Base-by-base conservation (phyloP, 2,113 vertebrate species). In the Leptodactylus fuscus region DNA sequence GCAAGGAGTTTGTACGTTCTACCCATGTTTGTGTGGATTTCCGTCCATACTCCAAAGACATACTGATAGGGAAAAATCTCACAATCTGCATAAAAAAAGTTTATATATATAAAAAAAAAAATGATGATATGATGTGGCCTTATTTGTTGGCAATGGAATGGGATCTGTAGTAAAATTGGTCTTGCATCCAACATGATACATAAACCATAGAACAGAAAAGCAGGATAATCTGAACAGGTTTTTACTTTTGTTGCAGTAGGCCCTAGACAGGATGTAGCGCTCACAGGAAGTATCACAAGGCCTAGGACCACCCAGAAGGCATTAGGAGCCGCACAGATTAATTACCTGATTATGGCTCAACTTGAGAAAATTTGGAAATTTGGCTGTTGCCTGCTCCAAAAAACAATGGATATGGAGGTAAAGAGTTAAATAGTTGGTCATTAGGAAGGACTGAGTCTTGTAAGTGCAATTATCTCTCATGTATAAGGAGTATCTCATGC, bases 371-470 rank as follows among this genome's bases (percentile, higher is more conserved):
- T 62, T 62, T 60, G 20, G 16, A 76, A 44, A 46, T 62, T 32
- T 83, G 34, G 69, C 51, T 67, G n/a, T 83, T 76, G 70, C 22
- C 53, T 44, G 4, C 70, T 24, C 22, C 44, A 16, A 75, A 51
- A 85, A 67, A 77, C 70, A 75, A 84, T 77, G 75, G 24, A 29
- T 36, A 15, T 12, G 55, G 75, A 79, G 7, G 12, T 49, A 78
- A 79, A 69, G 83, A 79, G 58, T 69, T 85, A 85, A 86, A 81
- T 81, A 74, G 78, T 73, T 81, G 77, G 51, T 71, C 34, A 81
- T 73, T 86, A 81, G 38, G 38, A 69, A 34, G 69, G 27, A 77
- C 60, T 27, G 29, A 51, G 83, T 79, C 51, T 86, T 81, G 65
- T 67, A 77, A 77, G 71, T 62, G 53, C 74, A 85, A 67, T 70